A percentile compares a stretch with the other conserved stretches of the same genome.
phyloP scores from a whole-genome alignment of 2,888 invertebrate species.

The Apodemia duryi region DNA sequence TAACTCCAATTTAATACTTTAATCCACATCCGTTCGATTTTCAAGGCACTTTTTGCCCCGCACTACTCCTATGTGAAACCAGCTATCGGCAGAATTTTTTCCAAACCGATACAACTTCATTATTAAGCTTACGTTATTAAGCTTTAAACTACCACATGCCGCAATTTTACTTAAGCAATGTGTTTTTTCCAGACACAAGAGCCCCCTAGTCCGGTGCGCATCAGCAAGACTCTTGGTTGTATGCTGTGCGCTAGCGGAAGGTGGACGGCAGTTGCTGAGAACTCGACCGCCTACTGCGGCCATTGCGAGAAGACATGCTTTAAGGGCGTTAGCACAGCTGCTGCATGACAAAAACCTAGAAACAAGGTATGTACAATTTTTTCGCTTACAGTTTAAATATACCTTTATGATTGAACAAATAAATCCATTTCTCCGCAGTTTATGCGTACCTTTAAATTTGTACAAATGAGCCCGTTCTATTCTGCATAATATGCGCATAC shows the following conservation, averaged over 20 bases:
- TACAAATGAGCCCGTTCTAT: too few species aligned
- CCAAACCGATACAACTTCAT: too few species aligned
- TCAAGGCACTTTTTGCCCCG: too few species aligned
- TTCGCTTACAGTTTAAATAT: neutral
- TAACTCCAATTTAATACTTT: too few species aligned
- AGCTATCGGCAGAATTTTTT: too few species aligned
- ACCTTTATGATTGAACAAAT: too few species aligned
- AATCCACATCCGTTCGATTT: too few species aligned
- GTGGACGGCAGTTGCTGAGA: slow-evolving; percentile 77
- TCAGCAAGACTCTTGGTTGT: slow-evolving; percentile 82
- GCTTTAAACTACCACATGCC: neutral
- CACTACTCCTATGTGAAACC: too few species aligned
- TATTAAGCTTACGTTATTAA: too few species aligned
- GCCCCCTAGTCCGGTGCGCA: slow-evolving; percentile 82
- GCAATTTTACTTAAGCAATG: neutral
- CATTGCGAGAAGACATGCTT: slow-evolving; percentile 62
- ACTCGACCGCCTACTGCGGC: slow-evolving; percentile 67
- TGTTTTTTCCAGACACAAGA: slow-evolving; percentile 76
- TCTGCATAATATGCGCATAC: too few species aligned
- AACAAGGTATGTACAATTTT: slow-evolving; percentile 51
- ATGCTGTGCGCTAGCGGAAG: slow-evolving; percentile 81
- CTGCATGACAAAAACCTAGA: slow-evolving; percentile 75
- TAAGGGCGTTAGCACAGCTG: slow-evolving; percentile 67
- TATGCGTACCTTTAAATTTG: too few species aligned
- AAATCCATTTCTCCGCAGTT: too few species aligned